A percentile compares a stretch with the other conserved stretches of the same genome.
Evolutionary conservation across 2,888 invertebrate genomes (phyloP).

Genomic region (Agapostemon virescens): DNA sequence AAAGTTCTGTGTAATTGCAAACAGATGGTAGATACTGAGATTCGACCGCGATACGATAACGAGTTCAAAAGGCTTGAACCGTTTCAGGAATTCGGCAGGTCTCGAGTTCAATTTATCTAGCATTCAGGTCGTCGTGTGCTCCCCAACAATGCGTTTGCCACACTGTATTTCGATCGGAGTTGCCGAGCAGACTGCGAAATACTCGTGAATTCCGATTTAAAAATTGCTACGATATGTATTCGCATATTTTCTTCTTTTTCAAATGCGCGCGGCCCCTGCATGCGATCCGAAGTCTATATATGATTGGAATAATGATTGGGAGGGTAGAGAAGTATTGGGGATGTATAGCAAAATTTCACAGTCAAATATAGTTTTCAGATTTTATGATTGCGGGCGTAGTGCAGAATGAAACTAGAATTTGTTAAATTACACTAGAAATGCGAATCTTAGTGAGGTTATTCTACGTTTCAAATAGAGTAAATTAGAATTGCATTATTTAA

Average conservation of each 20-base stretch:
- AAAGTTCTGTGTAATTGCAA: slow-evolving; percentile 55
- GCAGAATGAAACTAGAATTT: background rate
- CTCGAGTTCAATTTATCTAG: slow-evolving; percentile 65
- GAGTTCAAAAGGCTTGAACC: slow-evolving; percentile 49
- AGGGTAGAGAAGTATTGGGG: background rate
- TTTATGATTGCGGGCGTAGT: background rate
- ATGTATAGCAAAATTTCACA: background rate
- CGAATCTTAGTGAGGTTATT: no score
- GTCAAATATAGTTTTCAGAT: background rate
- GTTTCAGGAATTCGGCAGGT: slow-evolving; percentile 51
- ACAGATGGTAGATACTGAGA: slow-evolving; percentile 37
- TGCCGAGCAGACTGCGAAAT: slow-evolving; percentile 15
- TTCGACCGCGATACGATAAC: slow-evolving; percentile 39
- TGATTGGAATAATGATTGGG: background rate
- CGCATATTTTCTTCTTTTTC: background rate
- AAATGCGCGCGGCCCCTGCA: background rate
- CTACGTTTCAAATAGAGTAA: background rate
- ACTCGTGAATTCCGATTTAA: slow-evolving; percentile 27
- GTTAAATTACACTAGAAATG: background rate
- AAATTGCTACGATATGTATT: slow-evolving; percentile 27
- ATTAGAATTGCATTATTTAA: background rate
- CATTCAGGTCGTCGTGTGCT: slow-evolving; percentile 60
- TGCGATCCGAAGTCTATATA: background rate
- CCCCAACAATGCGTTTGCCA: slow-evolving; percentile 57
- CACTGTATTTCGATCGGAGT: slow-evolving; percentile 50